A percentile compares a stretch with the other conserved stretches of the same genome.
These are phyloP conservation scores for Cyaniris semiargus DNA, from an alignment of 2,888 invertebrate genomes.

Conservation along the genomic window DNA sequence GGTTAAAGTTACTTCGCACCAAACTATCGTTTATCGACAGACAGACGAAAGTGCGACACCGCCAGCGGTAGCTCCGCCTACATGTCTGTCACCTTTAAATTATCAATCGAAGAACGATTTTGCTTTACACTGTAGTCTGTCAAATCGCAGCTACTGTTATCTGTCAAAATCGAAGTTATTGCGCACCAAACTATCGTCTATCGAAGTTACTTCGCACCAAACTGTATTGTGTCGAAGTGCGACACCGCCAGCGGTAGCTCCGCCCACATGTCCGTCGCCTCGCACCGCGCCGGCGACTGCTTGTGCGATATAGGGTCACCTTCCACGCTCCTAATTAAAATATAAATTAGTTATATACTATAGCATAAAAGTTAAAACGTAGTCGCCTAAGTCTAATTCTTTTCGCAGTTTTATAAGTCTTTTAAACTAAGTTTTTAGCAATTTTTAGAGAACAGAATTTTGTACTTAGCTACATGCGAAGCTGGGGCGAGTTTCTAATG, in stretches of 20 bases:
- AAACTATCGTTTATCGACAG: too few species aligned
- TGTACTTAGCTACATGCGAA: too few species aligned
- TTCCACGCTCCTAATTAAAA: slow-evolving; percentile 56
- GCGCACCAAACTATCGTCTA: neutral
- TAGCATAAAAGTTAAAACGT: too few species aligned
- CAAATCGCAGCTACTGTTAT: neutral
- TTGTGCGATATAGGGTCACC: slow-evolving; percentile 74
- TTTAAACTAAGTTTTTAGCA: too few species aligned
- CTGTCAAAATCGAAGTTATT: too few species aligned
- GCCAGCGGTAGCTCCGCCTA: slow-evolving; percentile 59
- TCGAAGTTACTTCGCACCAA: neutral
- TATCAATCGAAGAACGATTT: neutral
- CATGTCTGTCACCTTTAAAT: slow-evolving; percentile 66
- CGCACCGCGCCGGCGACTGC: slow-evolving; percentile 60
- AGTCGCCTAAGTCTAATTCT: too few species aligned
- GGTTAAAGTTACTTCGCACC: neutral
- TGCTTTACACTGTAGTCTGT: too few species aligned
- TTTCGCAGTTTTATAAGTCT: too few species aligned
- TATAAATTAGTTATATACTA: neutral
- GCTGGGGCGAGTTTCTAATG: too few species aligned
- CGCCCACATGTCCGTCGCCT: slow-evolving; percentile 67
- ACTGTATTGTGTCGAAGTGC: slow-evolving; percentile 45
- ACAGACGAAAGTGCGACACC: slow-evolving; percentile 56
- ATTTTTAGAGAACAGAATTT: too few species aligned
- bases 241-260: slow-evolving; percentile 55